These are phyloP conservation scores for Nannoperca australis DNA, from an alignment of 2,797 vertebrate genomes.

Conservation along the genomic window DNA sequence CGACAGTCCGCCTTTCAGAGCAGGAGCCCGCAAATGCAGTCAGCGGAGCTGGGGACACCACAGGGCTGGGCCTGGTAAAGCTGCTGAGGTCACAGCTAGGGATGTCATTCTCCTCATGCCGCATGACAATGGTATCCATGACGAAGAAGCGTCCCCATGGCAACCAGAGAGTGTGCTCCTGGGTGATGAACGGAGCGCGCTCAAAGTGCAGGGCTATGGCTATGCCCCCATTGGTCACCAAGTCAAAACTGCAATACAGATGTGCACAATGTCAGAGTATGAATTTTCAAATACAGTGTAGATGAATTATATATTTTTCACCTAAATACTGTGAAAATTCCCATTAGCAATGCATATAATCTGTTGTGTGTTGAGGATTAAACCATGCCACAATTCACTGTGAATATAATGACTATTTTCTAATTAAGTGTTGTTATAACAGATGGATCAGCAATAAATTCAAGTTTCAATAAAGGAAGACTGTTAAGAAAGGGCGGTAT, in stretches of 20 bases:
- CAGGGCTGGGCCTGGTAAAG: slow-evolving; percentile 92
- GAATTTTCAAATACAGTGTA: slow-evolving; percentile 9
- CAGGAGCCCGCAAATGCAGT: slow-evolving; percentile 95
- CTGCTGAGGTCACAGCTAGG: slow-evolving; percentile 98
- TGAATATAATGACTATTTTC: slow-evolving; percentile 36
- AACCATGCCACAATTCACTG: slow-evolving; percentile 23
- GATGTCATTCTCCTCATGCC: slow-evolving; percentile 98
- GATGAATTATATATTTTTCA: slow-evolving; percentile 25
- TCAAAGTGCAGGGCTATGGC: slow-evolving; percentile 94
- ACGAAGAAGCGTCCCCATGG: slow-evolving; percentile 99
- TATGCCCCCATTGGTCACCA: slow-evolving; percentile 95
- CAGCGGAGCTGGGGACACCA: slow-evolving; percentile 93
- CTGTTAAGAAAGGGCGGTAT: slow-evolving; percentile 46
- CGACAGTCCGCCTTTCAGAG: slow-evolving; percentile 90
- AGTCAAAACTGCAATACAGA: slow-evolving; percentile 91
- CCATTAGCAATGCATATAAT: slow-evolving; percentile 40
- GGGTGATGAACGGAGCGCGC: slow-evolving; percentile 96
- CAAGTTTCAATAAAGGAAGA: slow-evolving; percentile 51
- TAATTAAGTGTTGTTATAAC: slow-evolving; percentile 46
- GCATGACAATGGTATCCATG: slow-evolving; percentile 98
- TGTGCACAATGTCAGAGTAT: slow-evolving; percentile 37
- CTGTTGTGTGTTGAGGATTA: slow-evolving; percentile 41
- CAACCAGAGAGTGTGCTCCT: slow-evolving; percentile 97
- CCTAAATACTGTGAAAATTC: slow-evolving; percentile 21
- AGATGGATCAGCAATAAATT: slow-evolving; percentile 65